phyloP scores from a whole-genome alignment of 2,797 vertebrate species.

The Lutra lutra region DNA sequence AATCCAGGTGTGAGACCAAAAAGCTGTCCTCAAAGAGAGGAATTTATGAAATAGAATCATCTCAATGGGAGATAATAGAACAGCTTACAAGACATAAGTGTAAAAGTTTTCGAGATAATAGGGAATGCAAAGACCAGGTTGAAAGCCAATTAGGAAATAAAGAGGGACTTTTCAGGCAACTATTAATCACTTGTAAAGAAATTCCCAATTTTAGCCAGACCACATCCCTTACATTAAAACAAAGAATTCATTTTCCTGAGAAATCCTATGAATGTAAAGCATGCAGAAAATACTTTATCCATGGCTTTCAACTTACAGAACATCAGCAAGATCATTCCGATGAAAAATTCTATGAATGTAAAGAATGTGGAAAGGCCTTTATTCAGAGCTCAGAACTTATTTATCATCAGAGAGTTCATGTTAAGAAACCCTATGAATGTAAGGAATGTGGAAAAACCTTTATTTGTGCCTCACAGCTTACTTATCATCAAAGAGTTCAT shows the following conservation, averaged over 20 bases:
- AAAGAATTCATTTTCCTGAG: conserved; percentile 39
- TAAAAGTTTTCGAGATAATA: background rate
- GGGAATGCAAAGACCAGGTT: background rate
- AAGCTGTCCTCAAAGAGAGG: background rate
- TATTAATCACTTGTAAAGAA: background rate
- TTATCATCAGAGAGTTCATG: conserved; percentile 51
- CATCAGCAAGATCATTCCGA: conserved; percentile 18
- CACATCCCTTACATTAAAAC: conserved; percentile 33
- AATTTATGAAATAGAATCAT: background rate
- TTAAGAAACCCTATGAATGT: conserved; percentile 9
- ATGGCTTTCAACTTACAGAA: conserved; percentile 33
- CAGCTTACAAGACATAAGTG: background rate
- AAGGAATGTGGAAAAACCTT: conserved; percentile 29
- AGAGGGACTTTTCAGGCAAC: background rate
- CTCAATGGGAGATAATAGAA: background rate
- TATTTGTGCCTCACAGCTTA: background rate
- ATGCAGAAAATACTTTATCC: conserved; percentile 73
- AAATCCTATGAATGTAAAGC: conserved; percentile 59
- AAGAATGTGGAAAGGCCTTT: conserved; percentile 48
- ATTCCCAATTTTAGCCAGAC: background rate
- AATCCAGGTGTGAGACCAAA: background rate
- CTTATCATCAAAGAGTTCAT: conserved; percentile 46
- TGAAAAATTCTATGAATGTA: conserved; percentile 9
- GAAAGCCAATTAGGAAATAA: conserved; percentile 19
- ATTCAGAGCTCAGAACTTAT: conserved; percentile 25